Base-by-base conservation (phyloP, 1,140 invertebrate genomes). In the Plutomurus gul region DNA sequence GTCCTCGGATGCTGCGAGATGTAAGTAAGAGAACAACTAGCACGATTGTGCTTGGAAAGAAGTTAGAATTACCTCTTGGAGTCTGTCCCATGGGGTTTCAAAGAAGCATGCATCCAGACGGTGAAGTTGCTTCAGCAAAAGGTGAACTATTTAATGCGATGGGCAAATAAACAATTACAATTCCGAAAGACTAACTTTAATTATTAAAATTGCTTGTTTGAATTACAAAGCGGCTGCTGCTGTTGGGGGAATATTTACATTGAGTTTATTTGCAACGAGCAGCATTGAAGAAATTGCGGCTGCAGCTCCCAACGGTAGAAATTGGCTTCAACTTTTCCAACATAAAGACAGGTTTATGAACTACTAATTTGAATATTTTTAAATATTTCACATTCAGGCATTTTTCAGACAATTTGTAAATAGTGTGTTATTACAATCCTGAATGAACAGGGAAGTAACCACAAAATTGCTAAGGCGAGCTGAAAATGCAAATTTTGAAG, bases 31-130 rank as follows among this genome's bases (percentile, higher is more conserved):
- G 92, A 75, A 88, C 93, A 81, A 86, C 92, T 8, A 87, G 87
- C 13, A 92, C 91, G 3, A 90, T 87, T 0, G 87, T 93, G 30
- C 85, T 96, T 6, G 93, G 93, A 0, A 83, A 91, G 47, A 89
- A 87, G 76, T 87, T 96, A 16, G 87, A 89, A 1, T 91, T 95
- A 88, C 96, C 96, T 0, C 86, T 98, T 36, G 95, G 94, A 5
- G 91, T 98, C 72, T 91, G 96, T 0, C 95, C 96, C 2, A 94
- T 95, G 6, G 96, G 95, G 0, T 96, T 97, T 93, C 96, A 98
- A 85, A 90, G 90, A 84, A 93, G 98, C 94, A 95, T 96, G 0
- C 92, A 96, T 88, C 90, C 92, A 3, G 93, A 96, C 60, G 96
- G 96, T 8, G 96, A 98, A 89, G 87, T 91, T 77, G 96, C 93